A percentile compares a stretch with the other conserved stretches of the same genome.
phyloP scores from a whole-genome alignment of 2,113 vertebrate genomes.

The Sebastes fasciatus region DNA sequence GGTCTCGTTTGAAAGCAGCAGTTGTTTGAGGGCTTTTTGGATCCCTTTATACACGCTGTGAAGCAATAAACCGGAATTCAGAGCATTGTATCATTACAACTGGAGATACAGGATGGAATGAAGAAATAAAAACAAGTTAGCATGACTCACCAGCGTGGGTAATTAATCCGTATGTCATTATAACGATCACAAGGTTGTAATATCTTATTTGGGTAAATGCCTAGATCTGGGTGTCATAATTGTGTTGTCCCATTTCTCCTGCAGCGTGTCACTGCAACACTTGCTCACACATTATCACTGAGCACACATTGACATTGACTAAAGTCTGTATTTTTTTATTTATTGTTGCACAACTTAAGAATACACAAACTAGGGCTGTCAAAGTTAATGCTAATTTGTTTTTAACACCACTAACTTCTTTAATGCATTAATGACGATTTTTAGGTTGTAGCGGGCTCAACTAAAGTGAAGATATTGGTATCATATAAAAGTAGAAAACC shows the following conservation, averaged over 20 bases:
- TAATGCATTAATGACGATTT: too few species aligned
- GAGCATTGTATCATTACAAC: not conserved
- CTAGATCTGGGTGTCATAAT: not conserved
- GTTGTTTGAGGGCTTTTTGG: not conserved
- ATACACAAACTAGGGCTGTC: too few species aligned
- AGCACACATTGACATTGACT: not conserved
- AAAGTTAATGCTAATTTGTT: too few species aligned
- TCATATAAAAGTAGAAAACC: too few species aligned
- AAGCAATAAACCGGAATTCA: not conserved
- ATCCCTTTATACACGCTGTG: not conserved
- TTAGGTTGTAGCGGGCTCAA: too few species aligned
- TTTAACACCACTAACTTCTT: too few species aligned
- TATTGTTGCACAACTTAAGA: too few species aligned
- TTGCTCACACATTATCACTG: conserved; percentile 6
- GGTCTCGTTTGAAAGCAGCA: too few species aligned
- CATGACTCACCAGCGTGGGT: not conserved
- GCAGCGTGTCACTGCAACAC: not conserved
- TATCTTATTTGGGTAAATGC: not conserved
- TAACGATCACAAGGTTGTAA: not conserved
- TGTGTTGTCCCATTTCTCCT: not conserved
- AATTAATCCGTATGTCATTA: too few species aligned
- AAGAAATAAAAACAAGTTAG: not conserved
- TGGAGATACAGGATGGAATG: not conserved
- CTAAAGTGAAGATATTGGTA: too few species aligned
- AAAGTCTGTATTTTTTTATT: not conserved